phyloP scores from a whole-genome alignment of 2,113 vertebrate species.

The Alligator sinensis region DNA sequence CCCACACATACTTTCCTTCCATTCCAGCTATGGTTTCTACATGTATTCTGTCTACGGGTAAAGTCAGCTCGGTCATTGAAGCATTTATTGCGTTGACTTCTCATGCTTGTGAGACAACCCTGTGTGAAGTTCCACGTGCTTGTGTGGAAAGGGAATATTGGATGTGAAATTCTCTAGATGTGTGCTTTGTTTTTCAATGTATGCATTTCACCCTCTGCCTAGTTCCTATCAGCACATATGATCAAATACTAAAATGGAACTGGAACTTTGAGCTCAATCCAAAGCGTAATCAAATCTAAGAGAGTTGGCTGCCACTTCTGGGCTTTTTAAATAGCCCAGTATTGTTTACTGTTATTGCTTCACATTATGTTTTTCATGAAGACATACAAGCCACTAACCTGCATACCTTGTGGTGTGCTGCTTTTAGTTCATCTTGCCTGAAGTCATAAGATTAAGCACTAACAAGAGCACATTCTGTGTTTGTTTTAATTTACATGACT shows the following conservation, averaged over 20 bases:
- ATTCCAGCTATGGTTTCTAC: not conserved
- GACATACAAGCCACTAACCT: not conserved
- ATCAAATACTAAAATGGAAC: fast-evolving
- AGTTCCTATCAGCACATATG: fast-evolving
- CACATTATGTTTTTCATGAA: not conserved
- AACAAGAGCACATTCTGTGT: constrained; percentile 7
- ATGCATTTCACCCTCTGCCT: not conserved
- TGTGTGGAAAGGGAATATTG: not conserved
- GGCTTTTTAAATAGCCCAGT: fast-evolving
- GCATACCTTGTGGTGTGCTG: not conserved
- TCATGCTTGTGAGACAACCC: not conserved
- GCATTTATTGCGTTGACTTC: constrained; percentile 52
- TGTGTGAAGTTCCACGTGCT: fast-evolving
- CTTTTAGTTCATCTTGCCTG: not conserved
- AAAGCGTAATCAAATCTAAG: not conserved
- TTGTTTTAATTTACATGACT: constrained; percentile 73
- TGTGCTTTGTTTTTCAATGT: not conserved
- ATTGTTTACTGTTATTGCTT: not conserved
- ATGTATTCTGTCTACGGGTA: constrained; percentile 15
- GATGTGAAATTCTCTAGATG: constrained; percentile 54
- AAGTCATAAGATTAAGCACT: not conserved
- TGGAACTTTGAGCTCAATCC: not conserved
- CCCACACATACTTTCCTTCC: fast-evolving
- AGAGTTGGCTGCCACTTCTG: not conserved
- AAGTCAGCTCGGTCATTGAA: constrained; percentile 20